Evolutionary conservation across 2,113 vertebrate genomes (phyloP).

Genomic region (Sprattus sprattus): DNA sequence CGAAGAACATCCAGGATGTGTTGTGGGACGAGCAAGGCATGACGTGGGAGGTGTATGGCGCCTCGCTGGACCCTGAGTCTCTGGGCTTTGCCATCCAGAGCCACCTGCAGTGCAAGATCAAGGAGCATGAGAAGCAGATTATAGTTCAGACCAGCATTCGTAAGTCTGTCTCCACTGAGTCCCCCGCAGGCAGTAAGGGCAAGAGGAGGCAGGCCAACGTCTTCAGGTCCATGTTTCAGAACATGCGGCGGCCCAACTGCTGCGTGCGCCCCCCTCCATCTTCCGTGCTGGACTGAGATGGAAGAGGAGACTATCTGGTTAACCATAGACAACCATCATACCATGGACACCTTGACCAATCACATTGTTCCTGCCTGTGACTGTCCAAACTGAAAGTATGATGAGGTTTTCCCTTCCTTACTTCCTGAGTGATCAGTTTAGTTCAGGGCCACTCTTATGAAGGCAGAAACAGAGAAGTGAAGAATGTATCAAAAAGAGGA

Average conservation of each 20-base stretch:
- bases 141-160: slow-evolving; percentile 75
- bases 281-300: slow-evolving; percentile 84
- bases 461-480: slow-evolving; percentile 29
- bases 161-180: slow-evolving; percentile 84
- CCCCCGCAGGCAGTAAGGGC: slow-evolving; percentile 80
- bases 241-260: slow-evolving; percentile 89
- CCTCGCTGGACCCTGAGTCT: slow-evolving; percentile 90
- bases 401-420: slow-evolving; percentile 17
- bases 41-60: slow-evolving; percentile 98
- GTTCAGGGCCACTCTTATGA: background rate
- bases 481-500: background rate
- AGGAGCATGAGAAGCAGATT: slow-evolving; percentile 88
- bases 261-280: slow-evolving; percentile 85
- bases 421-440: slow-evolving; percentile 22
- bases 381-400: slow-evolving; percentile 34
- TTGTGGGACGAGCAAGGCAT: slow-evolving; percentile 98
- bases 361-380: background rate
- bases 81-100: slow-evolving; percentile 96
- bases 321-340: background rate
- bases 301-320: slow-evolving; percentile 12
- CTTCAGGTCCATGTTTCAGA: slow-evolving; percentile 91
- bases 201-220: slow-evolving; percentile 87
- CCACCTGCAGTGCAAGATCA: slow-evolving; percentile 95
- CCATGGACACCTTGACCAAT: slow-evolving; percentile 24
- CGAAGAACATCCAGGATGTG: slow-evolving; percentile 84